Base-by-base conservation (phyloP, 1,140 invertebrate genomes). In the Drosophila pectinifera region DNA sequence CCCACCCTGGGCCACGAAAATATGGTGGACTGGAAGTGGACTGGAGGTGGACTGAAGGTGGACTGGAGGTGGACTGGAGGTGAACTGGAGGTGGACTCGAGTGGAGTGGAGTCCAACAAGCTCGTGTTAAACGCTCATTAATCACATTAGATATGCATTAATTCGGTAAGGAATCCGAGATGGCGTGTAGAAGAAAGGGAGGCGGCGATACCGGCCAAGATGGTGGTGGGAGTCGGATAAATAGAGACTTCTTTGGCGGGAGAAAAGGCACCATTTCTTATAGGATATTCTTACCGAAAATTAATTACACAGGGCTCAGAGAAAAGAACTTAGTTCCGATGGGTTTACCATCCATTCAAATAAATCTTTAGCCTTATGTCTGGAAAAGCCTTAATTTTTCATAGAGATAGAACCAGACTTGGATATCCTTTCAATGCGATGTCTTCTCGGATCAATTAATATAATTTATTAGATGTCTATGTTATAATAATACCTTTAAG, bases 101-200 rank as follows among this genome's bases (percentile, higher is more conserved):
- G 14, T 34, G 42, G 49, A 28, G n/a, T 49, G 53, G 53, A 24
- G 43, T 42, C 24, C 58, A 43, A 54, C 58, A 49, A 76, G 84
- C 84, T 88, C 84, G 84, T 88, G 84, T 80, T 89, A 88, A 88
- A 79, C 68, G 79, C 63, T 80, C 84, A 88, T 88, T 88, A 88
- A 88, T 88, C 83, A 89, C 84, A 88, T 88, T 89, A 88, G 80
- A 73, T 89, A 77, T 89, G 84, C 84, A 89, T 89, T 88, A 88
- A 88, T 84, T 70, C 57, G 58, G 54, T 56, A 82, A 65, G 48
- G 69, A 41, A 57, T 70, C 45, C 68, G 49, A 53, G 18, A 45
- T 22, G 49, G 63, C 36, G 49, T 57, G 18, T 16, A 18, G 39
- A 5, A 13, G n/a, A n/a, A 31, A 14, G n/a, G 18, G 39, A 34